A percentile compares a stretch with the other conserved stretches of the same genome.
phyloP scores from a whole-genome alignment of 2,113 vertebrate genomes.

The Nerophis lumbriciformis region DNA sequence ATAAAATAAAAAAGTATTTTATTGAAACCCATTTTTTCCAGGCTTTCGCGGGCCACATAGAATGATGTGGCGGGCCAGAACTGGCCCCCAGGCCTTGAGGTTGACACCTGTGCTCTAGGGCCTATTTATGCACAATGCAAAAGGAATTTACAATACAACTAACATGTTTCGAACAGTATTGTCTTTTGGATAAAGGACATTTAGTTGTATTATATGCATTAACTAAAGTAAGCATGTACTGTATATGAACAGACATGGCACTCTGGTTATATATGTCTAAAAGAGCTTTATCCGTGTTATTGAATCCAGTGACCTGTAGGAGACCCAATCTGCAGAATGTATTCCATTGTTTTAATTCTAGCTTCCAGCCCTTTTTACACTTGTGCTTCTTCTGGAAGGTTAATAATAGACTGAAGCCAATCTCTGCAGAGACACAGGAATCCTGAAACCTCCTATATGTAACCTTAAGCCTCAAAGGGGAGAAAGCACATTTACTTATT shows the following conservation, averaged over 20 bases:
- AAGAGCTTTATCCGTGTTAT: constrained; percentile 25
- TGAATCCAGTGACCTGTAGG: constrained; percentile 23
- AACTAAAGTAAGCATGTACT: too few relatives aligned
- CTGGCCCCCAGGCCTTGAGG: too few relatives aligned
- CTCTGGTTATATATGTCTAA: constrained; percentile 39
- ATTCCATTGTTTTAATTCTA: constrained; percentile 20
- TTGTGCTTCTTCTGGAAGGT: constrained; percentile 25
- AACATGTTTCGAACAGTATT: constrained; percentile 7
- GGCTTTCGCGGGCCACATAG: too few relatives aligned
- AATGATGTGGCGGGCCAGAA: too few relatives aligned
- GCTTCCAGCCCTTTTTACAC: constrained; percentile 28
- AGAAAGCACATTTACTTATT: constrained; percentile 16
- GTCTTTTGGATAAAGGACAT: too few relatives aligned
- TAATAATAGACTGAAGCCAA: constrained; percentile 13
- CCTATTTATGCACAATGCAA: constrained; percentile 71
- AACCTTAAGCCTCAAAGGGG: constrained; percentile 19
- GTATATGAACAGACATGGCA: constrained; percentile 39
- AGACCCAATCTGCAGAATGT: constrained; percentile 13
- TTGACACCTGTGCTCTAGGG: too few relatives aligned
- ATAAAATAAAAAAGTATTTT: too few relatives aligned
- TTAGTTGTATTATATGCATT: too few relatives aligned
- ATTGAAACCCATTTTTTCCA: too few relatives aligned
- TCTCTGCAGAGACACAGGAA: constrained; percentile 2
- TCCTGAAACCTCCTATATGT: constrained; percentile 15
- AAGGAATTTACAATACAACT: constrained; percentile 26